Percentiles rank a stretch among this genome's conserved stretches.
phyloP scores from a whole-genome alignment of 1,140 invertebrate genomes.

The Manduca sexta region DNA sequence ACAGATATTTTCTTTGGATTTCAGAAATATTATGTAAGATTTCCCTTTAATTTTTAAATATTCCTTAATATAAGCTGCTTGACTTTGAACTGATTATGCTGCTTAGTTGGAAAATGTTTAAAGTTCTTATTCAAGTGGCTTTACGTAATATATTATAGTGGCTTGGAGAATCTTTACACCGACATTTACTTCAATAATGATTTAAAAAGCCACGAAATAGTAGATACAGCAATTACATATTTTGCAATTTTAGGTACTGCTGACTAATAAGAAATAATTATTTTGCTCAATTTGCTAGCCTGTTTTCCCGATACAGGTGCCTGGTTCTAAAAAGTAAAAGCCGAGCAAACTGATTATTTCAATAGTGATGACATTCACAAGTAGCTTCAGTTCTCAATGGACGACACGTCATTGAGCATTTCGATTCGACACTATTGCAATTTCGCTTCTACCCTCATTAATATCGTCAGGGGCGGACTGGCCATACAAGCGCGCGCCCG shows the following conservation, averaged over 20 bases:
- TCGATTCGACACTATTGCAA: constrained; percentile 63
- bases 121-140: constrained; percentile 22
- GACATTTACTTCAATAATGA: constrained; percentile 1
- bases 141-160: constrained; percentile 16
- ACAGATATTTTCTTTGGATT: constrained; percentile 59
- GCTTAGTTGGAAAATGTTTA: background rate
- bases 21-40: constrained; percentile 57
- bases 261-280: constrained; percentile 24
- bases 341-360: constrained; percentile 8
- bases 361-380: constrained; percentile 50
- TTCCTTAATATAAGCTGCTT: constrained; percentile 23
- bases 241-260: constrained; percentile 26
- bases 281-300: constrained; percentile 7
- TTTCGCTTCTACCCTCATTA: constrained; percentile 71
- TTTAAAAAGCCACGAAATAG: constrained; percentile 27
- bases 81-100: constrained; percentile 17
- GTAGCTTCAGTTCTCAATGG: constrained; percentile 61
- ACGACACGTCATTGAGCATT: constrained; percentile 50
- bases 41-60: constrained; percentile 30
- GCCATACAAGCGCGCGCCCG: constrained; percentile 72
- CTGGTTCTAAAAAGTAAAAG: no score
- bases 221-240: constrained; percentile 32
- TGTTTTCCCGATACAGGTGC: no score
- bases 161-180: constrained; percentile 12
- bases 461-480: constrained; percentile 74